These are phyloP conservation scores for Polydrusus pterygomalis DNA, from an alignment of 2,888 invertebrate genomes.

Conservation along the genomic window DNA sequence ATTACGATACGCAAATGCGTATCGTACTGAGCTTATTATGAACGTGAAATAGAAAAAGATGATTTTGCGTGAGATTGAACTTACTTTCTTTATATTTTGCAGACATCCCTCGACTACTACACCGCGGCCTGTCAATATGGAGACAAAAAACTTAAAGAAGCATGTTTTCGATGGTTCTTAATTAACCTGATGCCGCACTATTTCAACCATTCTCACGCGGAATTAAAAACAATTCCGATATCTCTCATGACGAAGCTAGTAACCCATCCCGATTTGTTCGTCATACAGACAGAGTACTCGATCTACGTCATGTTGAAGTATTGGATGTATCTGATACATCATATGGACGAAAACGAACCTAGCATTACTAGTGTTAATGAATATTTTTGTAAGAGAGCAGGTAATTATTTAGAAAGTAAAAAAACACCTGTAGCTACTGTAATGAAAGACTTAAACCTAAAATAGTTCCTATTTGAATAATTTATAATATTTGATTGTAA, in stretches of 20 bases:
- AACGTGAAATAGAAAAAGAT: no score
- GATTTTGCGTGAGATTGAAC: no score
- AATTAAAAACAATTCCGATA: slow-evolving; percentile 78
- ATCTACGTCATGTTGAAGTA: slow-evolving; percentile 81
- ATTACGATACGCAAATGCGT: no score
- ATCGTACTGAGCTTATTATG: no score
- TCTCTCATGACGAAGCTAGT: slow-evolving; percentile 80
- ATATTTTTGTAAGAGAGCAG: slow-evolving; percentile 71
- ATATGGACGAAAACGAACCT: slow-evolving; percentile 65
- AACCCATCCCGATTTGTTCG: slow-evolving; percentile 79
- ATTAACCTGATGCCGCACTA: slow-evolving; percentile 80
- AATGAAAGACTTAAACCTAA: no score
- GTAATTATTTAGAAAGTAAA: slow-evolving; percentile 59
- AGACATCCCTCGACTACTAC: slow-evolving; percentile 82
- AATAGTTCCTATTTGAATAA: no score
- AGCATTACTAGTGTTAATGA: slow-evolving; percentile 65
- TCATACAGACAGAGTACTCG: slow-evolving; percentile 87
- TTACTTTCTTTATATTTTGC: slow-evolving; percentile 59
- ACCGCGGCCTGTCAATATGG: slow-evolving; percentile 82
- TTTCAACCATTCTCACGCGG: slow-evolving; percentile 69
- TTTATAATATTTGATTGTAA: no score
- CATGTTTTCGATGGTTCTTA: slow-evolving; percentile 81
- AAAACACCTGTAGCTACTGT: no score
- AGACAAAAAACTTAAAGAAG: slow-evolving; percentile 76
- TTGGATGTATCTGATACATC: slow-evolving; percentile 79